Base-by-base conservation (phyloP, 2,113 vertebrate species). In the Chaetorhynchus papuensis region DNA sequence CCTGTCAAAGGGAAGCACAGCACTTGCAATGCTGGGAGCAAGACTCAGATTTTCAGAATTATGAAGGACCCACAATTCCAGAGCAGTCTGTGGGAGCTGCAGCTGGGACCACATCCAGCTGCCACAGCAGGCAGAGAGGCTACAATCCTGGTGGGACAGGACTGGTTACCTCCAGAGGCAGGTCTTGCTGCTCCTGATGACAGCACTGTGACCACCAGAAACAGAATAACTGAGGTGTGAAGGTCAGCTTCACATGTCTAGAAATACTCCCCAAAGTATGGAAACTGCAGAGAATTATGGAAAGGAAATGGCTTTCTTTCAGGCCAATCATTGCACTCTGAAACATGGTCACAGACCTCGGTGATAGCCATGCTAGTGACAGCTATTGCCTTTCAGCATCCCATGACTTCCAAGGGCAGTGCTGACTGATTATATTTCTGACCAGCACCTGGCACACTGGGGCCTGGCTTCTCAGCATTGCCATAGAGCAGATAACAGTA, bases 401-500 rank as follows among this genome's bases (percentile, higher is more conserved):
- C 30, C 33, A 10, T 47, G 60, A 68, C 31, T 35, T 72, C 57
- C 60, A 68, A 79, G 52, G 24, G 45, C 23, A 69, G 54, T 15
- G 30, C 30, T 57, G 33, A 10, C n/a, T 88, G 31, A 39, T 81
- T 49, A 3, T 33, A 44, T 44, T 80, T 74, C 27, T 79, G 63
- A n/a, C 21, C 54, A 85, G 39, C 17, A 61, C 23, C 45, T 49
- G 50, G 27, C 27, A 77, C 0, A 0, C 7, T 74, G 54, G 28
- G 41, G 30, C 39, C 18, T 47, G 57, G 20, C 17, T 71, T 75
- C 64, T 89, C 31, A 77, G 71, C 27, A 80, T 31, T 56, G 60
- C 27, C 66, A 56, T 7, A 53, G 35, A 74, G 31, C 30, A 90
- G 66, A 39, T 63, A 94, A 71, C 2, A 3, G 47, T 45, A 71